Percentiles rank a stretch among this genome's conserved stretches.
These are phyloP conservation scores for Cotesia typhae DNA, from an alignment of 1,140 invertebrate genomes.

Conservation along the genomic window DNA sequence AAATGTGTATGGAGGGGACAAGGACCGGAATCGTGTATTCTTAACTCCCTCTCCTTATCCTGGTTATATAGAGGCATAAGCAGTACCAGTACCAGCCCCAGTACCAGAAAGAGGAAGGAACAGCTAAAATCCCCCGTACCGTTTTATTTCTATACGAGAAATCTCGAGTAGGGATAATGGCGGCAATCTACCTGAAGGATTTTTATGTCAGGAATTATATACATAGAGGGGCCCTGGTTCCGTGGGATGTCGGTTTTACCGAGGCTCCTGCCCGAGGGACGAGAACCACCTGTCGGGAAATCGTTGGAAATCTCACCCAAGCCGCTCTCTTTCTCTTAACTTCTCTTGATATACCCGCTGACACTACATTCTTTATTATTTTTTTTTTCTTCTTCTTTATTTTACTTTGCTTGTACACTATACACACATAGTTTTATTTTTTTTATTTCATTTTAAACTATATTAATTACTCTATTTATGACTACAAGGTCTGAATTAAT, in stretches of 20 bases:
- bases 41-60: no score
- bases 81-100: no score
- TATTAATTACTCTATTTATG: neutral
- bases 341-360: neutral
- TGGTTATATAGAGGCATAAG: no score
- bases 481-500: neutral
- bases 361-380: neutral
- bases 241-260: slow-evolving; percentile 6
- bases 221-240: slow-evolving; percentile 36
- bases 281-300: slow-evolving; percentile 44
- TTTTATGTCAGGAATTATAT: slow-evolving; percentile 61
- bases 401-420: neutral
- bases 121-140: slow-evolving; percentile 13
- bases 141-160: slow-evolving; percentile 49
- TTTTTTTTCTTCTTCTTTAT: slow-evolving; percentile 9
- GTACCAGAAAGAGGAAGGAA: neutral
- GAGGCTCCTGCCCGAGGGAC: slow-evolving; percentile 21
- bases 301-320: slow-evolving; percentile 37
- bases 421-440: neutral
- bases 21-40: no score
- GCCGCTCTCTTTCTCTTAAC: neutral
- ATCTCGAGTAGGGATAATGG: slow-evolving; percentile 56
- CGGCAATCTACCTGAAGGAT: slow-evolving; percentile 62
- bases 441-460: neutral
- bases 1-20: no score